These are phyloP conservation scores for Conus ventricosus DNA, from an alignment of 1,140 invertebrate genomes.

Conservation along the genomic window DNA sequence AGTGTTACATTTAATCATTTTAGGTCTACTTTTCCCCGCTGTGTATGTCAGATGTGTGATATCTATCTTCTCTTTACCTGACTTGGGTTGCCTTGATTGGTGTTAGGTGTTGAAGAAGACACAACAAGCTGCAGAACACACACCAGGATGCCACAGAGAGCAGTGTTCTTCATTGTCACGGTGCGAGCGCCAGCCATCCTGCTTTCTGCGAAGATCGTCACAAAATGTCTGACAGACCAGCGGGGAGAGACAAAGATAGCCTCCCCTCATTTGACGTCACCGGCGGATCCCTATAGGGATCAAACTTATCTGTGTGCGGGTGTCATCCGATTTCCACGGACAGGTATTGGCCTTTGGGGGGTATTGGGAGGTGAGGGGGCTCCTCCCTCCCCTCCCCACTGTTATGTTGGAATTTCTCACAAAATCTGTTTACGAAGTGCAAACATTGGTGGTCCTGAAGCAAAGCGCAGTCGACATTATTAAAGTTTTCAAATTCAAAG, in stretches of 20 bases:
- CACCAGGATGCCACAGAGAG: neutral
- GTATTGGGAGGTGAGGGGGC: too few relatives aligned
- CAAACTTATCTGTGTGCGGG: neutral
- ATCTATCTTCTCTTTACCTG: neutral
- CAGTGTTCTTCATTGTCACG: neutral
- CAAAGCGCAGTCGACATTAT: too few relatives aligned
- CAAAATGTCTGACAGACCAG: neutral
- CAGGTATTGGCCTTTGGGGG: too few relatives aligned
- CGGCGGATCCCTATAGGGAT: neutral
- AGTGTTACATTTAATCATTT: too few relatives aligned
- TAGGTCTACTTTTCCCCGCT: too few relatives aligned
- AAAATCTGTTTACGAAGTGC: too few relatives aligned
- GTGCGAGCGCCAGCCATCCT: neutral
- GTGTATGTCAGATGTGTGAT: too few relatives aligned
- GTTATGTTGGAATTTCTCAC: too few relatives aligned
- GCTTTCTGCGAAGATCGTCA: neutral
- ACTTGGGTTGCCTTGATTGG: neutral
- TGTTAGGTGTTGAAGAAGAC: neutral
- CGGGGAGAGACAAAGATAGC: neutral
- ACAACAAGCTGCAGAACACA: neutral
- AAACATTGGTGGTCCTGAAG: too few relatives aligned
- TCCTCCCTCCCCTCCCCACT: too few relatives aligned
- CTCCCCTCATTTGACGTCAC: constrained; percentile 5
- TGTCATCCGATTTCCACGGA: neutral
- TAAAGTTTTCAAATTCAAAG: too few relatives aligned